Evolutionary conservation across 2,888 invertebrate species (phyloP).

Genomic region (Cotesia congregata): DNA sequence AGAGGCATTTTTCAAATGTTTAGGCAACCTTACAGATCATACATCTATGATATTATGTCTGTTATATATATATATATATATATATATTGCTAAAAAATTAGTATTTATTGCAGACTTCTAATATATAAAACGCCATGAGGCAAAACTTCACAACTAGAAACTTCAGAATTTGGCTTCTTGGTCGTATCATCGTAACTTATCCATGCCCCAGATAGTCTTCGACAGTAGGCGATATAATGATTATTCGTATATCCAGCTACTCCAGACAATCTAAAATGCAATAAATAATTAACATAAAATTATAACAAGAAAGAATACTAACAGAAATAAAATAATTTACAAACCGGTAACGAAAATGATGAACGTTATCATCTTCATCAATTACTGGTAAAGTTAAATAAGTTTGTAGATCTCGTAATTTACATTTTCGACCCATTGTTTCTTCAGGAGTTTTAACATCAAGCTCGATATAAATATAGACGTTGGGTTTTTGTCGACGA

Average conservation of each 20-base stretch:
- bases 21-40: too few relatives aligned
- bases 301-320: not conserved
- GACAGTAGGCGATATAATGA: not conserved
- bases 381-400: too few relatives aligned
- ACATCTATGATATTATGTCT: too few relatives aligned
- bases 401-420: not conserved
- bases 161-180: not conserved
- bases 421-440: not conserved
- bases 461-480: conserved; percentile 2
- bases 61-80: too few relatives aligned
- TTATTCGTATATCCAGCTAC: not conserved
- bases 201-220: not conserved
- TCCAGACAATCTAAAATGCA: not conserved
- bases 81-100: too few relatives aligned
- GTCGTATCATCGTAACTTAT: not conserved
- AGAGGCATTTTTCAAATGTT: too few relatives aligned
- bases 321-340: too few relatives aligned
- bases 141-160: not conserved
- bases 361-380: too few relatives aligned
- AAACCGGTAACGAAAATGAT: too few relatives aligned
- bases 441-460: conserved; percentile 2
- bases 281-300: not conserved
- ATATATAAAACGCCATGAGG: not conserved
- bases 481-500: not conserved
- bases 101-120: not conserved